Percentiles rank a stretch among this genome's conserved stretches.
Evolutionary conservation across 2,113 vertebrate genomes (phyloP).

Genomic region (Eulemur rufifrons): DNA sequence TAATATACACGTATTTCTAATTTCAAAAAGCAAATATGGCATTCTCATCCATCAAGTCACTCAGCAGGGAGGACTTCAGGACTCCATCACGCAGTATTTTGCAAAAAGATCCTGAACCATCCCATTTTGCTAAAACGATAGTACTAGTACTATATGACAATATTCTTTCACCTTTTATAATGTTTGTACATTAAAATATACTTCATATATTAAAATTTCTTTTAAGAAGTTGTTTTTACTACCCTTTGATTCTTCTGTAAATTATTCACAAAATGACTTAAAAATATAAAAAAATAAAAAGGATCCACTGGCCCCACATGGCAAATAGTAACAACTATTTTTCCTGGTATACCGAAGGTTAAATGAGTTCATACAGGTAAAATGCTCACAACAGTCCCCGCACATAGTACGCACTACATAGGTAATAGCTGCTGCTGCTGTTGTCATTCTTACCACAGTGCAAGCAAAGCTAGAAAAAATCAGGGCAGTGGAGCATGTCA

Average conservation of each 20-base stretch:
- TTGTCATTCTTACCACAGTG: background rate
- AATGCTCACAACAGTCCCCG: background rate
- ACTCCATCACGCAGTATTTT: background rate
- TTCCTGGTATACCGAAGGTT: background rate
- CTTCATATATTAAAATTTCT: background rate
- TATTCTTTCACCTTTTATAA: background rate
- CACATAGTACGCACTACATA: background rate
- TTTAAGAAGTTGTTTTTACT: background rate
- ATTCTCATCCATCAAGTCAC: background rate
- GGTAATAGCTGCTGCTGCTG: background rate
- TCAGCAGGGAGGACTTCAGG: background rate
- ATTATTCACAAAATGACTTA: slow-evolving; percentile 5
- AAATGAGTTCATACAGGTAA: background rate
- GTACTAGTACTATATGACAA: background rate
- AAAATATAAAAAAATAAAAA: background rate
- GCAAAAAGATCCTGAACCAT: background rate
- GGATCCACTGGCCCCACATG: background rate
- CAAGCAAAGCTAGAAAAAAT: background rate
- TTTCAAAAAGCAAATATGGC: background rate
- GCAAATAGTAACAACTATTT: background rate
- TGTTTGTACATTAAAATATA: background rate
- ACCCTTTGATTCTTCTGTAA: background rate
- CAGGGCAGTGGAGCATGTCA: background rate
- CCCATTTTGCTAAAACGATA: background rate
- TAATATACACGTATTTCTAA: background rate